phyloP scores from a whole-genome alignment of 2,888 invertebrate species.

The Apoderus coryli region DNA sequence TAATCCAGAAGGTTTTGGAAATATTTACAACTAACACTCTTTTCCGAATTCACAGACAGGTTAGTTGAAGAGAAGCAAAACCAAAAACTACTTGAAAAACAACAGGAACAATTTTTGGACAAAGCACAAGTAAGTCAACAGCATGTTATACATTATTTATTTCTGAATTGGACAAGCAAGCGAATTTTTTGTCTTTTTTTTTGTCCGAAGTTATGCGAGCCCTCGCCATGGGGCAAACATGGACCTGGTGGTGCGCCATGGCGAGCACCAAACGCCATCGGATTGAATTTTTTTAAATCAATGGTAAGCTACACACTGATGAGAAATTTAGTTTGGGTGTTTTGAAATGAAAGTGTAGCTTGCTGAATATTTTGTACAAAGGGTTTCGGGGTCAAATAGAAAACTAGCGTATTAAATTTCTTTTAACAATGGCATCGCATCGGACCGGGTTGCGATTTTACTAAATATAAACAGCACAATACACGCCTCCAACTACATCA shows the following conservation, averaged over 20 bases:
- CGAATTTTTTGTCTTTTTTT: conserved; percentile 10
- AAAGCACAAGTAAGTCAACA: conserved; percentile 38
- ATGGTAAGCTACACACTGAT: conserved; percentile 44
- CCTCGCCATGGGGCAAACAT: conserved; percentile 48
- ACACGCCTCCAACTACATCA: too few species aligned
- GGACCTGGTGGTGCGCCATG: conserved; percentile 60
- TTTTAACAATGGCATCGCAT: too few species aligned
- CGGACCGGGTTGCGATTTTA: too few species aligned
- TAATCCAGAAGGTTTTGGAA: too few species aligned
- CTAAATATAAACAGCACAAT: too few species aligned
- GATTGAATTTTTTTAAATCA: conserved; percentile 60
- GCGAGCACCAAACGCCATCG: conserved; percentile 58
- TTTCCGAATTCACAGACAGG: conserved; percentile 41
- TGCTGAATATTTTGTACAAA: conserved; percentile 14
- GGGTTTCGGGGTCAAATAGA: too few species aligned
- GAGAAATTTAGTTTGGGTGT: too few species aligned
- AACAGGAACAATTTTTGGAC: conserved; percentile 9
- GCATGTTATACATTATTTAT: too few species aligned
- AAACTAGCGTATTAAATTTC: too few species aligned
- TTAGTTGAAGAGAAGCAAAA: conserved; percentile 41
- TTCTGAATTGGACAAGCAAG: too few species aligned
- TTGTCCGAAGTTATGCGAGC: conserved; percentile 26
- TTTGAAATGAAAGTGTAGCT: conserved; percentile 25
- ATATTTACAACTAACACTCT: too few species aligned
- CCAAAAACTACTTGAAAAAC: conserved; percentile 23